Evolutionary conservation across 2,888 invertebrate species (phyloP).

Genomic region (Apeira syringaria): DNA sequence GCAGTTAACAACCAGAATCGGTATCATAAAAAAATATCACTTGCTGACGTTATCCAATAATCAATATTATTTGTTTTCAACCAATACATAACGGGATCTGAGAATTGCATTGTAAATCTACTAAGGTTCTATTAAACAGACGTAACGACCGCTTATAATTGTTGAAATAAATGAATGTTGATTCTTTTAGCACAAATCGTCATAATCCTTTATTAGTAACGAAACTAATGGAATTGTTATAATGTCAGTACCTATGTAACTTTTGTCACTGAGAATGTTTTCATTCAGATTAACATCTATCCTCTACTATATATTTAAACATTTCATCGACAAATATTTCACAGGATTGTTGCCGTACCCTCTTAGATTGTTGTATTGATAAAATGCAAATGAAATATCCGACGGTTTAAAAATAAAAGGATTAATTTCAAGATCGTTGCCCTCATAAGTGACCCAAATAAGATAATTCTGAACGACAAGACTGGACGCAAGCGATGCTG

Average conservation of each 20-base stretch:
- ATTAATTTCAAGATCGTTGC: slow-evolving; percentile 64
- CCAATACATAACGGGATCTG: slow-evolving; percentile 1
- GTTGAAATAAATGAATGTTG: not conserved
- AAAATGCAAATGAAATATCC: slow-evolving; percentile 74
- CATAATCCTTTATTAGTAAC: slow-evolving; percentile 11
- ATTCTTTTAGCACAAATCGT: not conserved
- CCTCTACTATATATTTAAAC: slow-evolving; percentile 58
- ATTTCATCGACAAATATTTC: slow-evolving; percentile 74
- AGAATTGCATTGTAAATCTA: slow-evolving; percentile 33
- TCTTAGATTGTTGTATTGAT: slow-evolving; percentile 71
- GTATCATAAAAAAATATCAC: slow-evolving; percentile 13
- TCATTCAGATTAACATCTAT: slow-evolving; percentile 43
- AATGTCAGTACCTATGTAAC: no score
- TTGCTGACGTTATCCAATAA: slow-evolving; percentile 11
- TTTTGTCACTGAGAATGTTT: slow-evolving; percentile 20
- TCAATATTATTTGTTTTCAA: slow-evolving; percentile 12
- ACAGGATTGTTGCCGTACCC: slow-evolving; percentile 67
- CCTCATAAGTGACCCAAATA: slow-evolving; percentile 77
- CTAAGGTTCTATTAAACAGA: slow-evolving; percentile 14
- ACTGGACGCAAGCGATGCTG: slow-evolving; percentile 45
- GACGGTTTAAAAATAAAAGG: slow-evolving; percentile 73
- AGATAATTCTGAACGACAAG: slow-evolving; percentile 66
- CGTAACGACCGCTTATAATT: not conserved
- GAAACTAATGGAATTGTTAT: slow-evolving; percentile 14
- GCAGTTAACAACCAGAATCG: slow-evolving; percentile 10